These are phyloP conservation scores for Geophilus truncorum DNA, from an alignment of 2,888 invertebrate species.

Conservation along the genomic window DNA sequence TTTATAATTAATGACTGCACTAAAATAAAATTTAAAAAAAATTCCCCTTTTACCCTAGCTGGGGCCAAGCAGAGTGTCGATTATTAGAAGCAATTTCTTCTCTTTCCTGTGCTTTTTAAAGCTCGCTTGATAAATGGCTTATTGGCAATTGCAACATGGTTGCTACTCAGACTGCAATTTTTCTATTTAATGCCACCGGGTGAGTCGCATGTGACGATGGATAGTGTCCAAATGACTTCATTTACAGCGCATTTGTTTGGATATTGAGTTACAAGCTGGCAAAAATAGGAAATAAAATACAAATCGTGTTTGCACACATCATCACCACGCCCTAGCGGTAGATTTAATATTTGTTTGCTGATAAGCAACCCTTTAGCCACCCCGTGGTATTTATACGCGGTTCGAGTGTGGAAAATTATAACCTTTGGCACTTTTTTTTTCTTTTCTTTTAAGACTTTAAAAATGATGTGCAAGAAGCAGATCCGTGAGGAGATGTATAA, in stretches of 20 bases:
- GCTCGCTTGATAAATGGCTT: background rate
- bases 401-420: background rate
- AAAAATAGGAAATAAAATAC: background rate
- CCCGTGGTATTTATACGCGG: background rate
- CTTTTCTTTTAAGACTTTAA: background rate
- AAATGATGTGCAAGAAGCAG: background rate
- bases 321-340: background rate
- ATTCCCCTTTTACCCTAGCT: background rate
- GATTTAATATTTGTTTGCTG: background rate
- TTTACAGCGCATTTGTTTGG: background rate
- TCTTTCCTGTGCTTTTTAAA: background rate
- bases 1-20: background rate
- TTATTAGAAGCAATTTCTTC: slow-evolving; percentile 3
- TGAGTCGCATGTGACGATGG: background rate
- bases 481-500: background rate
- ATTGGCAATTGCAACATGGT: background rate
- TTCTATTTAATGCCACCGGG: background rate
- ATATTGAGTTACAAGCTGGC: background rate
- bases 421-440: background rate
- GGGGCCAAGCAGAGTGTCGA: background rate
- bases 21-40: background rate
- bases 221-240: background rate
- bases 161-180: background rate
- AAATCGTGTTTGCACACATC: background rate
- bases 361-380: background rate